A percentile compares a stretch with the other conserved stretches of the same genome.
phyloP scores from a whole-genome alignment of 2,797 vertebrate genomes.

The Odontamblyopus rebecca region DNA sequence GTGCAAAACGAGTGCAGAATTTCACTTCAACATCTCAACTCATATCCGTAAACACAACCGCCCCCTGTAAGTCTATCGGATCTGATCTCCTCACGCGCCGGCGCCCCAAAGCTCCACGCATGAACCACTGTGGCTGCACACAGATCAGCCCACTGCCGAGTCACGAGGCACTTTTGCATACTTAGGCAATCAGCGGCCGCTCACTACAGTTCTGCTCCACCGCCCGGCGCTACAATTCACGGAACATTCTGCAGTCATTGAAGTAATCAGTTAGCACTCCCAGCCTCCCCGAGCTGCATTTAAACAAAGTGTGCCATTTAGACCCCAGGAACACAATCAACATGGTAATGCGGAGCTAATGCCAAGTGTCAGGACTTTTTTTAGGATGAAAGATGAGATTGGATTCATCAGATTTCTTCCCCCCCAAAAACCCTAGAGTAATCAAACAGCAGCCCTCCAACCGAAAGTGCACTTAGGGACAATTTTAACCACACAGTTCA shows the following conservation, averaged over 20 bases:
- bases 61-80: not conserved
- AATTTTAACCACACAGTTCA: not conserved
- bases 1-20: too few relatives aligned
- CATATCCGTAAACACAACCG: not conserved
- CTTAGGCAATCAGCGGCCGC: conserved; percentile 65
- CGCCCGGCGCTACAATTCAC: conserved; percentile 42
- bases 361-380: conserved; percentile 21
- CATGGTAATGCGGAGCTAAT: conserved; percentile 51
- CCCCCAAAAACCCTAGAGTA: conserved; percentile 19
- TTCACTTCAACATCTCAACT: not conserved
- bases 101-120: not conserved
- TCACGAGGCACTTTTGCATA: conserved; percentile 60
- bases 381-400: conserved; percentile 25
- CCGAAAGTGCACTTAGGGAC: conserved; percentile 18
- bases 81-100: not conserved
- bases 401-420: conserved; percentile 29
- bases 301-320: conserved; percentile 41
- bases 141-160: conserved; percentile 27
- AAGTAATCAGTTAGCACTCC: conserved; percentile 62
- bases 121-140: conserved; percentile 16
- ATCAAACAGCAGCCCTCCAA: conserved; percentile 43
- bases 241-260: conserved; percentile 54
- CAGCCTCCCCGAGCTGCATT: conserved; percentile 45
- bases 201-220: conserved; percentile 57
- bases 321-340: conserved; percentile 55